Percentiles rank a stretch among this genome's conserved stretches.
phyloP scores from a whole-genome alignment of 2,797 vertebrate genomes.

The Phrynocephalus guinanensis region DNA sequence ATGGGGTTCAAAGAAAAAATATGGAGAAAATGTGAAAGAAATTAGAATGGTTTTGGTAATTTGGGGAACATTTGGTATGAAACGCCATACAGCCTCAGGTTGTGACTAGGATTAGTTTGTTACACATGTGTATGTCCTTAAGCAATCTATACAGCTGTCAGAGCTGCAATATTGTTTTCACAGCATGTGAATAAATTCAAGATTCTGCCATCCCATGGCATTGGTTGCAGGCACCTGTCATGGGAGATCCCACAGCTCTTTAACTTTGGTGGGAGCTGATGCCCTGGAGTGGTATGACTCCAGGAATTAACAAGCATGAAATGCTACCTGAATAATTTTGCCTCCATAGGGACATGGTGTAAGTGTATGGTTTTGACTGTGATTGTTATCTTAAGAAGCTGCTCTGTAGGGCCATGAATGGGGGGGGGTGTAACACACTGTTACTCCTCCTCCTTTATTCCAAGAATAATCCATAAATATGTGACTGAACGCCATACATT shows the following conservation, averaged over 20 bases:
- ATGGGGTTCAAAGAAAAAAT: not conserved
- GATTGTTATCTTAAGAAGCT: too few relatives aligned
- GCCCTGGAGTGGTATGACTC: not conserved
- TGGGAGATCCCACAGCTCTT: too few relatives aligned
- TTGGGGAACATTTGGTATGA: not conserved
- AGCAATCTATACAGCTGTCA: not conserved
- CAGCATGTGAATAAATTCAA: not conserved
- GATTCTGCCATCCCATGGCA: not conserved
- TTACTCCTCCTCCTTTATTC: not conserved
- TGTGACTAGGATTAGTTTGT: not conserved
- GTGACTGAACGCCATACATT: not conserved
- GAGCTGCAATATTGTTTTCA: not conserved
- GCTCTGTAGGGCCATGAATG: not conserved
- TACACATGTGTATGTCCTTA: not conserved
- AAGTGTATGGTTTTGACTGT: not conserved
- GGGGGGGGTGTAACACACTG: not conserved
- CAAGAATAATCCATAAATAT: not conserved
- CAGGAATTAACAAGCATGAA: not conserved
- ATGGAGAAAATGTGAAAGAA: not conserved
- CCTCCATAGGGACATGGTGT: not conserved
- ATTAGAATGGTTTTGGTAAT: not conserved
- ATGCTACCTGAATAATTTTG: not conserved
- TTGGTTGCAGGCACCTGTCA: too few relatives aligned
- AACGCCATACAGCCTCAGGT: not conserved
- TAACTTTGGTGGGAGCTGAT: not conserved